A percentile compares a stretch with the other conserved stretches of the same genome.
phyloP scores from a whole-genome alignment of 2,888 invertebrate species.

The Homarus gammarus region DNA sequence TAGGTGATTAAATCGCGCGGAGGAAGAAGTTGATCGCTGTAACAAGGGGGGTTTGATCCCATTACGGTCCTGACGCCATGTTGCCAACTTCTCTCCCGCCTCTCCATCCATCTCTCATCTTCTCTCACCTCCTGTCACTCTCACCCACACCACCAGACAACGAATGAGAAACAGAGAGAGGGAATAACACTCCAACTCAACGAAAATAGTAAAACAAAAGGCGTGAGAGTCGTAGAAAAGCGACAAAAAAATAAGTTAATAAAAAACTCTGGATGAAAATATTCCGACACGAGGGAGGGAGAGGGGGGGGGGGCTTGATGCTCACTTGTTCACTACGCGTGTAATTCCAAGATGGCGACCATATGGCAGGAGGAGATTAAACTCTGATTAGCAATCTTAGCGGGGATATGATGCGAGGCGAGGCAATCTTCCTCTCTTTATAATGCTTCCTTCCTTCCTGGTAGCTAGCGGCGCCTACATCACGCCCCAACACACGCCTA shows the following conservation, averaged over 20 bases:
- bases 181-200: not conserved
- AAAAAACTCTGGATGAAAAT: not conserved
- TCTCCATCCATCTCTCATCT: too few species aligned
- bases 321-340: constrained; percentile 67
- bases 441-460: constrained; percentile 24
- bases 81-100: too few species aligned
- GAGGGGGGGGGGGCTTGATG: constrained; percentile 9
- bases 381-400: constrained; percentile 67
- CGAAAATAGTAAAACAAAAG: not conserved
- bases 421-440: constrained; percentile 52
- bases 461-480: too few species aligned
- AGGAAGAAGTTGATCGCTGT: constrained; percentile 51
- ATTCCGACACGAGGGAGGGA: not conserved
- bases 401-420: constrained; percentile 53
- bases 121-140: not conserved
- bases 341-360: constrained; percentile 66
- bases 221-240: not conserved
- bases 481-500: too few species aligned
- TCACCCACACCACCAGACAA: not conserved
- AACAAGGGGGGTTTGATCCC: constrained; percentile 59
- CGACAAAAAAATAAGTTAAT: not conserved
- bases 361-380: constrained; percentile 56
- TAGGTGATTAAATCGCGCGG: constrained; percentile 59
- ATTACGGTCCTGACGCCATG: constrained; percentile 34
- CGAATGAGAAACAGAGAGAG: constrained; percentile 17